Conservation (phyloP, 2,888 invertebrate species). For the Amiota communis region DNA sequence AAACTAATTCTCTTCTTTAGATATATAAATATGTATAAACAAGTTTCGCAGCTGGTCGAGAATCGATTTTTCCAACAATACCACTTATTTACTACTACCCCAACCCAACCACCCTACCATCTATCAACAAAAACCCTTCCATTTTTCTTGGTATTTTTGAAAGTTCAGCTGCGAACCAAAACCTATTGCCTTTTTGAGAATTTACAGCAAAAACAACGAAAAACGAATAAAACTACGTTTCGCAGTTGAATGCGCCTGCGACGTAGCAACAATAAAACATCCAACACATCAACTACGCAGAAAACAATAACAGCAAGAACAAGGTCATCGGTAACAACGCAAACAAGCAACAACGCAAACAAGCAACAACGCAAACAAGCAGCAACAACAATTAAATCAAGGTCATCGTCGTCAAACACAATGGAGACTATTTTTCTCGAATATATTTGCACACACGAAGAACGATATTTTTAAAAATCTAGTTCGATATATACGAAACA, state of each 20-base stretch:
- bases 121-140: not conserved
- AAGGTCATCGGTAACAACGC: slow-evolving; percentile 11
- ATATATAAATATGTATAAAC: not conserved
- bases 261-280: slow-evolving; percentile 7
- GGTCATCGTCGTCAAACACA: not conserved
- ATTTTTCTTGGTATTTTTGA: slow-evolving; percentile 55
- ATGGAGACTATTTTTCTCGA: no score
- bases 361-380: slow-evolving; percentile 12
- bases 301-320: slow-evolving; percentile 20
- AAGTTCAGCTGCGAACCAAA: slow-evolving; percentile 66
- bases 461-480: not conserved
- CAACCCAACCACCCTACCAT: no score
- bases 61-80: not conserved
- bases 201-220: slow-evolving; percentile 53
- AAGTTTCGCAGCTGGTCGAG: slow-evolving; percentile 16
- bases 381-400: slow-evolving; percentile 26
- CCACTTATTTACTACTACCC: not conserved
- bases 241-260: slow-evolving; percentile 48
- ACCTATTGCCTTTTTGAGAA: slow-evolving; percentile 56
- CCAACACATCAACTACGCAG: not conserved
- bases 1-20: not conserved
- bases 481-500: no score
- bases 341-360: slow-evolving; percentile 20
- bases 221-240: slow-evolving; percentile 29
- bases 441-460: not conserved